These are phyloP conservation scores for Anableps anableps DNA, from an alignment of 2,797 vertebrate species.

Conservation along the genomic window DNA sequence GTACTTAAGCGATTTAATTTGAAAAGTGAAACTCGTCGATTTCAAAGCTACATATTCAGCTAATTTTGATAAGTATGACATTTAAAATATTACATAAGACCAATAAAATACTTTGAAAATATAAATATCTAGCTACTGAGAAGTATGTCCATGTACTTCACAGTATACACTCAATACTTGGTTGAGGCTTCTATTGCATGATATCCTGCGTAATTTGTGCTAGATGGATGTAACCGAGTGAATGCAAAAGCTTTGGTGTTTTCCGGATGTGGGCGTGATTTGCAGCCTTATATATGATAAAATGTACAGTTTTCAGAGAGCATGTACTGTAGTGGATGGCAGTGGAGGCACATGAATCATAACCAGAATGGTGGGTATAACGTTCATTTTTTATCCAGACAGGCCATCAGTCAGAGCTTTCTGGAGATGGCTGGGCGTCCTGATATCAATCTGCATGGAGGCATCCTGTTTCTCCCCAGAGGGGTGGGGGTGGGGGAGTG, in stretches of 20 bases:
- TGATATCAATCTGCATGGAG: conserved; percentile 81
- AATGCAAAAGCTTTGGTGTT: conserved; percentile 43
- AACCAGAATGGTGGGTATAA: conserved; percentile 73
- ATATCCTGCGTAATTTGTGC: conserved; percentile 15
- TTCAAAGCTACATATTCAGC: background rate
- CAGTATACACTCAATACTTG: background rate
- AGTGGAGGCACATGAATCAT: conserved; percentile 75
- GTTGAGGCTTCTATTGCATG: background rate
- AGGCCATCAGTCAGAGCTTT: conserved; percentile 80
- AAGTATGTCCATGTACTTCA: background rate
- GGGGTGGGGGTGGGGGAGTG: conserved; percentile 49
- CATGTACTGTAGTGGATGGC: conserved; percentile 30
- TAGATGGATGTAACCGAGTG: conserved; percentile 24
- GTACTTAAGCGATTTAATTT: background rate
- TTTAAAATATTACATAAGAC: background rate
- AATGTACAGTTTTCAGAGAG: conserved; percentile 59
- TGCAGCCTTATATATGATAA: conserved; percentile 44
- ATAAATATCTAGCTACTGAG: background rate
- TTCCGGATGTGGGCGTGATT: conserved; percentile 28
- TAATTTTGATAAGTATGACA: background rate
- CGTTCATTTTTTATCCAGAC: conserved; percentile 83
- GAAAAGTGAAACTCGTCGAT: background rate
- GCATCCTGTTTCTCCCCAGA: conserved; percentile 73
- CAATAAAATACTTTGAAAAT: background rate
- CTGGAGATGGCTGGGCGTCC: conserved; percentile 69